phyloP scores from a whole-genome alignment of 2,797 vertebrate species.

The Xenopus petersii region DNA sequence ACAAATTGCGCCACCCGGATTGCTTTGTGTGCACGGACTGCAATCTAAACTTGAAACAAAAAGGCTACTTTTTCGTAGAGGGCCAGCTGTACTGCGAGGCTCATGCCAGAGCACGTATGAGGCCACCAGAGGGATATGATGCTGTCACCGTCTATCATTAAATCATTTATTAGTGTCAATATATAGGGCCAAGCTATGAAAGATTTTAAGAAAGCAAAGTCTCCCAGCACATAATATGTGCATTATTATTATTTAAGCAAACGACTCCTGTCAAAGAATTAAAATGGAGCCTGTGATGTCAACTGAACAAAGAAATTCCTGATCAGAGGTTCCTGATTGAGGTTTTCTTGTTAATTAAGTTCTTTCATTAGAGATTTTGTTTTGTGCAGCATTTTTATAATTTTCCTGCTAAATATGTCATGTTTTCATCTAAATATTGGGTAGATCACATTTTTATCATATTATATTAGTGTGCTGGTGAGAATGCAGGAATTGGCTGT shows the following conservation, averaged over 20 bases:
- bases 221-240: not conserved
- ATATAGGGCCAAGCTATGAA: not conserved
- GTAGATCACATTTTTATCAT: too few relatives aligned
- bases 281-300: too few relatives aligned
- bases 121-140: conserved; percentile 88
- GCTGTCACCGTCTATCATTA: conserved; percentile 82
- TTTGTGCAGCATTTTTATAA: too few relatives aligned
- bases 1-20: conserved; percentile 88
- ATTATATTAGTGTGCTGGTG: too few relatives aligned
- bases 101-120: conserved; percentile 83
- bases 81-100: conserved; percentile 91
- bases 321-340: too few relatives aligned
- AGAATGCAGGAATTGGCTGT: too few relatives aligned
- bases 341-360: too few relatives aligned
- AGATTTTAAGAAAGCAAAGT: conserved; percentile 10
- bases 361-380: too few relatives aligned
- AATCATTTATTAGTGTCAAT: not conserved
- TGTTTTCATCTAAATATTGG: too few relatives aligned
- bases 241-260: not conserved
- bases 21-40: conserved; percentile 96
- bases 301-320: too few relatives aligned
- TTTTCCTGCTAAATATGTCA: too few relatives aligned
- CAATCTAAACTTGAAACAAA: conserved; percentile 91
- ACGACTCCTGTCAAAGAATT: not conserved
- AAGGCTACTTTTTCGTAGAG: conserved; percentile 94